A percentile compares a stretch with the other conserved stretches of the same genome.
These are phyloP conservation scores for Andrena praecox DNA, from an alignment of 2,888 invertebrate genomes.

Conservation along the genomic window DNA sequence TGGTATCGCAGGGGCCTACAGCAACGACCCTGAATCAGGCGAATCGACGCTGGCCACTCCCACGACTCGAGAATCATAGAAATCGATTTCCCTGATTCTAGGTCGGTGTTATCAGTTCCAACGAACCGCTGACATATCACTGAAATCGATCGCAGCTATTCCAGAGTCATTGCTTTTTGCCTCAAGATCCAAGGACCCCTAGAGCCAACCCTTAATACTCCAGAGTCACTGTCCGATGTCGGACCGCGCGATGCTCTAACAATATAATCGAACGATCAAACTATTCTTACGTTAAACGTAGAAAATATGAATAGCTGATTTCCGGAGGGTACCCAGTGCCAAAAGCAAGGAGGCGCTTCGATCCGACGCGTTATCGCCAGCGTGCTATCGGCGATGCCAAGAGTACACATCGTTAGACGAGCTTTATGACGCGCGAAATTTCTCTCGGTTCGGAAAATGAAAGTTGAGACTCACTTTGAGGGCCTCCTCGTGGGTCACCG, in stretches of 20 bases:
- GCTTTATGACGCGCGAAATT: constrained; percentile 5
- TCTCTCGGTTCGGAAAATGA: constrained; percentile 26
- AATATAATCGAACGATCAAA: too few species aligned
- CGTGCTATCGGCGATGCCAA: neutral
- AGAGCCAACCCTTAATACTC: too few species aligned
- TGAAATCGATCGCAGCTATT: neutral
- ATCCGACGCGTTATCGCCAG: neutral
- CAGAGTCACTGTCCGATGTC: too few species aligned
- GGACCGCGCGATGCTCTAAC: too few species aligned
- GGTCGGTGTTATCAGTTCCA: constrained; percentile 8
- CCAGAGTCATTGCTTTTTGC: too few species aligned
- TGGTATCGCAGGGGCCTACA: neutral
- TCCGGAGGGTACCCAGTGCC: too few species aligned
- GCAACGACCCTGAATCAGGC: constrained; percentile 15
- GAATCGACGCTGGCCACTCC: constrained; percentile 5
- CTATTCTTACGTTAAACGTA: too few species aligned
- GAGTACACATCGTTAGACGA: neutral
- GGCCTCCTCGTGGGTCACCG: constrained; percentile 96
- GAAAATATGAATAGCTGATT: too few species aligned
- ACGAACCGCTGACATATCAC: neutral
- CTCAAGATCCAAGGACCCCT: too few species aligned
- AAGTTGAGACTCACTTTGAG: constrained; percentile 89
- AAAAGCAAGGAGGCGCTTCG: neutral
- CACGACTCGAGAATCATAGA: neutral
- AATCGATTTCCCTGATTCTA: constrained; percentile 6